These are phyloP conservation scores for Strix uralensis DNA, from an alignment of 2,113 vertebrate genomes.

Conservation along the genomic window DNA sequence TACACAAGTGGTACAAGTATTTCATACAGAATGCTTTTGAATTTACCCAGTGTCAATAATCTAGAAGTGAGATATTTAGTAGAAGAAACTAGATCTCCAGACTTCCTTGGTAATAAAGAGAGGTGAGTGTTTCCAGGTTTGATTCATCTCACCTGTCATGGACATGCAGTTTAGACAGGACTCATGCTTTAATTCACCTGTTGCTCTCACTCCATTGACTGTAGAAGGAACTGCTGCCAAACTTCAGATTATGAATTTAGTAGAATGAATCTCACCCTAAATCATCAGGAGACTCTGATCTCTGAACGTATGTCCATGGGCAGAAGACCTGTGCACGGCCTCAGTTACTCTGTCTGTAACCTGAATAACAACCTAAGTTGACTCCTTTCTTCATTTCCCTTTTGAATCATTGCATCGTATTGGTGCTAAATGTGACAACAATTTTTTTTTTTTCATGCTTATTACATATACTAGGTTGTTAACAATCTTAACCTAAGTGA, in stretches of 20 bases:
- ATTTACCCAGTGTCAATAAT: background rate
- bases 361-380: background rate
- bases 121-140: background rate
- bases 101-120: background rate
- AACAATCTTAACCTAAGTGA: background rate
- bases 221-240: background rate
- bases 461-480: background rate
- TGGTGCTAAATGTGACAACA: background rate
- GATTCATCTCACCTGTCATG: background rate
- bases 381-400: background rate
- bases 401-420: background rate
- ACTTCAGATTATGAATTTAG: background rate
- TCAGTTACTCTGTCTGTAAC: background rate
- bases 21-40: background rate
- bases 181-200: background rate
- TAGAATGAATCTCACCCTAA: background rate
- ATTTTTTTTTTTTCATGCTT: background rate
- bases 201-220: background rate
- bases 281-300: background rate
- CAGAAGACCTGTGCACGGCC: background rate
- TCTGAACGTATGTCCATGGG: background rate
- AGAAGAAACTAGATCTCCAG: background rate
- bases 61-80: background rate
- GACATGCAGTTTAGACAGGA: background rate
- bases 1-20: background rate